Conservation (phyloP, 2,888 invertebrate genomes). For the Micoletzkya japonica region DNA sequence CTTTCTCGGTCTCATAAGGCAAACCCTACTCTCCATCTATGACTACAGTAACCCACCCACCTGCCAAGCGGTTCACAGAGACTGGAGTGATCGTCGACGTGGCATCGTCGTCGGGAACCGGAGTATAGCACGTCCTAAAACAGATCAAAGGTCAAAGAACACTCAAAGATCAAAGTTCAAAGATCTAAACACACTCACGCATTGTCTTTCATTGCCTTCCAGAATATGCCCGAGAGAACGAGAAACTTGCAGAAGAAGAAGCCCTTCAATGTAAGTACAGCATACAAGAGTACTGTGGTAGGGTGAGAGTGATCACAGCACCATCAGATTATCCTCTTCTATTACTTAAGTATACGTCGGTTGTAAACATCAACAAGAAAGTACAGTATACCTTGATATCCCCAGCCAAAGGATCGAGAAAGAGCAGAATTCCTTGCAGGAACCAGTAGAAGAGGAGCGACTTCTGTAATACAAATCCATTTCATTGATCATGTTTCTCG, state of each 20-base stretch:
- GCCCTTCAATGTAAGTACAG: conserved; percentile 4
- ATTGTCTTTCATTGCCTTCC: conserved; percentile 26
- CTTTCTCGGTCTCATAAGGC: too few species aligned
- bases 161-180: neutral
- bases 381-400: conserved; percentile 12
- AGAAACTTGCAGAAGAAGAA: conserved; percentile 26
- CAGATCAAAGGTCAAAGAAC: neutral
- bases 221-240: conserved; percentile 26
- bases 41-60: too few species aligned
- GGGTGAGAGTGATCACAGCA: too few species aligned
- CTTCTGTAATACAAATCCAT: neutral
- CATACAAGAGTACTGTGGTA: too few species aligned
- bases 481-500: too few species aligned
- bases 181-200: neutral
- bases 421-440: conserved; percentile 21
- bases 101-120: neutral
- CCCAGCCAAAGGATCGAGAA: conserved; percentile 15
- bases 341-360: too few species aligned
- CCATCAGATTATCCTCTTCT: too few species aligned
- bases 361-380: neutral
- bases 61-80: conserved; percentile 1
- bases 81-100: neutral
- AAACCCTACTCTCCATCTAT: too few species aligned
- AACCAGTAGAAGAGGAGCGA: conserved; percentile 28
- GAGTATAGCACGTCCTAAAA: neutral